Conservation (phyloP, 1,140 invertebrate genomes). For the Zaprionus ghesquierei region DNA sequence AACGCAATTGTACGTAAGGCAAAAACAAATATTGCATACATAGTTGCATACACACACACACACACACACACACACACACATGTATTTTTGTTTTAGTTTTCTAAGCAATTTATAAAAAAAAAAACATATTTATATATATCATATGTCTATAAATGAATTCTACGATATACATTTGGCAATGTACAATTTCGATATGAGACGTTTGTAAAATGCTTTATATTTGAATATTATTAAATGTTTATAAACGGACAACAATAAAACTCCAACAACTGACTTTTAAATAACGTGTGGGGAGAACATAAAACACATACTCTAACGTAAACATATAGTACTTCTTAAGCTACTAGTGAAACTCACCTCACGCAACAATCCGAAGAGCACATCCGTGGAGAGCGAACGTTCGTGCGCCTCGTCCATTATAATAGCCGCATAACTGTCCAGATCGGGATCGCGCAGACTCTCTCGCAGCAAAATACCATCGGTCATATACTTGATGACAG, state of each 20-base stretch:
- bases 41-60: constrained; percentile 5
- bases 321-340: background rate
- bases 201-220: constrained; percentile 77
- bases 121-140: constrained; percentile 56
- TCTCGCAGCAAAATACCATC: constrained; percentile 98
- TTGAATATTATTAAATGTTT: constrained; percentile 78
- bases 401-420: constrained; percentile 99
- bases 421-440: constrained; percentile 97
- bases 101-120: constrained; percentile 64
- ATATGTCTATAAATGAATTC: constrained; percentile 41
- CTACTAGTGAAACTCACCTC: constrained; percentile 87
- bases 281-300: background rate
- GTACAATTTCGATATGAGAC: constrained; percentile 61
- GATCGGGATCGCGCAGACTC: constrained; percentile 95
- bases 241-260: constrained; percentile 37
- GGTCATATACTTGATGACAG: constrained; percentile 99
- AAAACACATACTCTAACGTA: background rate
- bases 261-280: background rate
- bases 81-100: constrained; percentile 48
- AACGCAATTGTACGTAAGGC: constrained; percentile 29
- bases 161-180: constrained; percentile 61
- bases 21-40: background rate
- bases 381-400: constrained; percentile 98
- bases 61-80: constrained; percentile 18
- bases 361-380: constrained; percentile 97